Evolutionary conservation across 1,140 invertebrate genomes (phyloP).

Genomic region (Bombus balteatus): DNA sequence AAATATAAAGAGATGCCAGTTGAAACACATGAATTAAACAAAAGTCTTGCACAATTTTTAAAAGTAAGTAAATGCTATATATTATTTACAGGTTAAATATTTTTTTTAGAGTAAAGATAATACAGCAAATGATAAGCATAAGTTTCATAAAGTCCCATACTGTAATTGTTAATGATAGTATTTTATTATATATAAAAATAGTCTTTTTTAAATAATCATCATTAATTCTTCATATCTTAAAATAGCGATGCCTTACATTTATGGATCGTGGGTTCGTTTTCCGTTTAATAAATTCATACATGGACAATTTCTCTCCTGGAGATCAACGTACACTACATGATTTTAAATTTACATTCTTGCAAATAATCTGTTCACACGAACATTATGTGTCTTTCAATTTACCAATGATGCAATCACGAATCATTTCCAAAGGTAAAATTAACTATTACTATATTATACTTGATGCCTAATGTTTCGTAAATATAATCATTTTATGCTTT

Average conservation of each 20-base stretch:
- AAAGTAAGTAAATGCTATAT: constrained; percentile 84
- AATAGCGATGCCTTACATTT: constrained; percentile 92
- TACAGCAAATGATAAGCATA: not conserved
- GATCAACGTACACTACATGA: constrained; percentile 91
- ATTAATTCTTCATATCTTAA: constrained; percentile 64
- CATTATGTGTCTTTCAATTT: constrained; percentile 95
- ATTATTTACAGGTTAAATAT: not conserved
- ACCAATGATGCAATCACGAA: constrained; percentile 87
- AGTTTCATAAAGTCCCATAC: not conserved
- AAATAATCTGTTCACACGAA: constrained; percentile 96
- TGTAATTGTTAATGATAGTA: not conserved
- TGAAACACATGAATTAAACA: constrained; percentile 93
- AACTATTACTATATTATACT: constrained; percentile 7
- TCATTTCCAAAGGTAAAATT: constrained; percentile 74
- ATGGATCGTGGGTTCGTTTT: constrained; percentile 98
- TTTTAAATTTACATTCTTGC: constrained; percentile 94
- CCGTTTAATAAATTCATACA: constrained; percentile 91
- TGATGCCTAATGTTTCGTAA: constrained; percentile 50
- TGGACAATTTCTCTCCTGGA: constrained; percentile 92
- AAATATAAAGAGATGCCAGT: constrained; percentile 91
- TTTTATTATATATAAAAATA: not conserved
- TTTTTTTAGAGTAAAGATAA: not conserved
- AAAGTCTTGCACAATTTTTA: constrained; percentile 92
- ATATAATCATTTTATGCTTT: constrained; percentile 77
- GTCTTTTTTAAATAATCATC: not conserved